phyloP scores from a whole-genome alignment of 2,797 vertebrate species.

The Urosaurus nigricauda region DNA sequence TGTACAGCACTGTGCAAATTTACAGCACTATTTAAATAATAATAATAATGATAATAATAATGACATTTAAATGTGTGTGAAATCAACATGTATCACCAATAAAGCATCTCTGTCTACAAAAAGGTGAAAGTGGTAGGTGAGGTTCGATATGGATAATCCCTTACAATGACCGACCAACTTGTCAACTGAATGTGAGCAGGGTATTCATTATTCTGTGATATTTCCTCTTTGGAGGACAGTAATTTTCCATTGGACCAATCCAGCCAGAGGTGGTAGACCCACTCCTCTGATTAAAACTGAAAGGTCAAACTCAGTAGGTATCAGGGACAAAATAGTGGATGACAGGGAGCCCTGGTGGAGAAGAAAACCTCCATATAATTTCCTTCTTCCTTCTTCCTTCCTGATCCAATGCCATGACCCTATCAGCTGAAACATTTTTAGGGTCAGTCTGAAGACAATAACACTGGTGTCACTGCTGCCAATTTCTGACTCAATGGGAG shows the following conservation, averaged over 20 bases:
- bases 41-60: too few relatives aligned
- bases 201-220: not conserved
- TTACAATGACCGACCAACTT: not conserved
- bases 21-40: too few relatives aligned
- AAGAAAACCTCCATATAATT: slow-evolving; percentile 26
- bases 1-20: too few relatives aligned
- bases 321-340: not conserved
- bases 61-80: not conserved
- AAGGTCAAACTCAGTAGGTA: not conserved
- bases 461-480: not conserved
- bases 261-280: not conserved
- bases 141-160: not conserved
- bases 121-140: not conserved
- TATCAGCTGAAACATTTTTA: slow-evolving; percentile 30
- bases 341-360: not conserved
- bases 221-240: slow-evolving; percentile 32
- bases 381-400: slow-evolving; percentile 20
- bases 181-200: not conserved
- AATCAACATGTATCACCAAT: not conserved
- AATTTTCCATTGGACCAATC: slow-evolving; percentile 47
- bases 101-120: not conserved
- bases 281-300: slow-evolving; percentile 22
- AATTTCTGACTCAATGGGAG: slow-evolving; percentile 24
- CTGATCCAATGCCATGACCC: slow-evolving; percentile 35
- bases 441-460: slow-evolving; percentile 29